A percentile compares a stretch with the other conserved stretches of the same genome.
phyloP scores from a whole-genome alignment of 1,140 invertebrate genomes.

The Artemia franciscana region DNA sequence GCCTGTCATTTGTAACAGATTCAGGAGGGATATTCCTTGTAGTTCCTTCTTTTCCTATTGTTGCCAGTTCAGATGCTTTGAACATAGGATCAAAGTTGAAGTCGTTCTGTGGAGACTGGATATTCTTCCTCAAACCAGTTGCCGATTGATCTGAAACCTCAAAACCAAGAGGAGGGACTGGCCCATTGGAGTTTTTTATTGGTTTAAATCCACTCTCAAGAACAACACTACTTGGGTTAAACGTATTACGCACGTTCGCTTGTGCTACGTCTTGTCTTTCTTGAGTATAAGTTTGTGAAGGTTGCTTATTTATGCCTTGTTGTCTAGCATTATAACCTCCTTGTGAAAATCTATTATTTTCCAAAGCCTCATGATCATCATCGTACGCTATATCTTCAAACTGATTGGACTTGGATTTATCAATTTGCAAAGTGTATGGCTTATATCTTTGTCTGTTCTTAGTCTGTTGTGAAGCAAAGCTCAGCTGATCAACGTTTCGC shows the following conservation, averaged over 20 bases:
- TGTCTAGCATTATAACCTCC: no score
- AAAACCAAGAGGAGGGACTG: constrained; percentile 8
- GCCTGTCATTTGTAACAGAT: neutral
- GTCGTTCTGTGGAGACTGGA: neutral
- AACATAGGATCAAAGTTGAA: neutral
- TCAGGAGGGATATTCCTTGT: neutral
- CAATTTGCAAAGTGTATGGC: no score
- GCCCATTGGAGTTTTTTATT: constrained; percentile 6
- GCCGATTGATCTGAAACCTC: constrained; percentile 2
- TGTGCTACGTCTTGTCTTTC: no score
- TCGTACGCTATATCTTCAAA: no score
- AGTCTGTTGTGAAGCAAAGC: no score
- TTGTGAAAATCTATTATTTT: no score
- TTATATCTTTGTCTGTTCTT: no score
- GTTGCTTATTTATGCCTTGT: no score
- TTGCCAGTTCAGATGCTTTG: neutral
- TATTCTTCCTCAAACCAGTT: neutral
- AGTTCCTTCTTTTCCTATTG: neutral
- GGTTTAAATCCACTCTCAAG: constrained; percentile 9
- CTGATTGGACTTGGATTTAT: no score
- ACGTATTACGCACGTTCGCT: neutral
- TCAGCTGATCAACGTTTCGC: neutral
- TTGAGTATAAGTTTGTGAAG: no score
- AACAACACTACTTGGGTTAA: constrained; percentile 7
- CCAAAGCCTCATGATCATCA: no score